Percentiles rank a stretch among this genome's conserved stretches.
Conservation (phyloP, 2,113 vertebrate genomes). For the Salminus brasiliensis region DNA sequence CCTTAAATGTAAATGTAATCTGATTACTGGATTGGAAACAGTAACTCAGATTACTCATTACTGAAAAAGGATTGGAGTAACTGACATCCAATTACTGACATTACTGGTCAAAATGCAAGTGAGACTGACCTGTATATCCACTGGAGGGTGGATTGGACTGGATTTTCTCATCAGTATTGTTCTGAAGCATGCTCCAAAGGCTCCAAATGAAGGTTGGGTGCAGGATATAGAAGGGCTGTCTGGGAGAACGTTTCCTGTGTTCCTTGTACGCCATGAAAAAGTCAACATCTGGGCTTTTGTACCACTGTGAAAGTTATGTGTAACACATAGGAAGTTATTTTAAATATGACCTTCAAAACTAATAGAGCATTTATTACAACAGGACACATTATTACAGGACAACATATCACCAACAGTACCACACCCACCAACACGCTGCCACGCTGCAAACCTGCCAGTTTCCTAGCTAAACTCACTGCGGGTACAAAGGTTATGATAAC, state of each 20-base stretch:
- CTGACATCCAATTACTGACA: too few species aligned
- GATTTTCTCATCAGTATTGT: slow-evolving; percentile 85
- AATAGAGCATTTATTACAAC: neutral
- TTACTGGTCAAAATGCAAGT: too few species aligned
- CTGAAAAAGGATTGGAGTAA: too few species aligned
- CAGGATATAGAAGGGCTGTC: slow-evolving; percentile 86
- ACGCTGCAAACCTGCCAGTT: too few species aligned
- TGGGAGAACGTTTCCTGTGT: slow-evolving; percentile 78
- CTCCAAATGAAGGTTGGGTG: slow-evolving; percentile 89
- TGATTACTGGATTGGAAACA: too few species aligned
- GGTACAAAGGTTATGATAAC: too few species aligned
- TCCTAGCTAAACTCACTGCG: too few species aligned
- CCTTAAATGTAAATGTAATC: too few species aligned
- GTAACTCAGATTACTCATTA: too few species aligned
- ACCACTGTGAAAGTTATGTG: slow-evolving; percentile 78
- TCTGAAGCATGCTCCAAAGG: slow-evolving; percentile 89
- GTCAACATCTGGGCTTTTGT: slow-evolving; percentile 85
- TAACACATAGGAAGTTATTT: neutral
- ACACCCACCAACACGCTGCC: too few species aligned
- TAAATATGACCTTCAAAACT: neutral
- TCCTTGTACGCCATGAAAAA: slow-evolving; percentile 84
- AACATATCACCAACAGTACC: too few species aligned
- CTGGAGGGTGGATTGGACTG: slow-evolving; percentile 90
- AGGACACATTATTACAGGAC: too few species aligned
- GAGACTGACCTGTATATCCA: slow-evolving; percentile 85